Base-by-base conservation (phyloP, 1,140 invertebrate genomes). In the Listronotus bonariensis region DNA sequence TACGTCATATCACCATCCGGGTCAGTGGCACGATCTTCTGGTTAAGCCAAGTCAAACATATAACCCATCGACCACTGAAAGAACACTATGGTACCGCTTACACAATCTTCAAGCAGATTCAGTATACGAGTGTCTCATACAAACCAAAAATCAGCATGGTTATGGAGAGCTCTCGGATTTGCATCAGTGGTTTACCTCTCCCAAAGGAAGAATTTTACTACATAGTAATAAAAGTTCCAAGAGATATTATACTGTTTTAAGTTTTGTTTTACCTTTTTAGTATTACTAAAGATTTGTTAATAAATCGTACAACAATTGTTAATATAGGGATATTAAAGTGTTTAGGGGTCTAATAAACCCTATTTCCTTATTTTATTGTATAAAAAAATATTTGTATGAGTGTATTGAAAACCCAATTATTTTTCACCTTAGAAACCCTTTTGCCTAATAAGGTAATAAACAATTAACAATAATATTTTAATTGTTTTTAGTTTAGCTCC, bases 1-100 rank as follows among this genome's bases (percentile, higher is more conserved):
- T 78, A 85, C 88, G 69, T 85, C 88, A 2, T 88, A 87, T 77
- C 87, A 89, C 74, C 83, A 86, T 74, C 87, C 87, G 0, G 88
- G 88, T 0, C 84, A 87, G 59, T 91, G 88, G 89, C 88, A 89
- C 68, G 88, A 90, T 72, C 81, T 87, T 43, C 52, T 78, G 1
- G 72, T 79, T 8, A 73, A 74, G 48, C 76, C 77, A 0, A 65
- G 72, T 11, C 78, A 81, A 61, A 72, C 48, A 8, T 76, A 71
- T 68, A 74, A 76, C 40, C 42, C 76, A 10, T 52, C 71, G 9
- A 72, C 75, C 6, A 69, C 69, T 31, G 77, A 78, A 61, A 62
- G 77, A 43, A 66, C 53, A 6, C 75, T 77, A 52, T 66, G 55
- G 9, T 77, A 75, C 54, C 67, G 62, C 10, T 54, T 86, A 75